Percentiles rank a stretch among this genome's conserved stretches.
Conservation (phyloP, 92 coral and sea anemone genomes). For the Actinernus sp. region DNA sequence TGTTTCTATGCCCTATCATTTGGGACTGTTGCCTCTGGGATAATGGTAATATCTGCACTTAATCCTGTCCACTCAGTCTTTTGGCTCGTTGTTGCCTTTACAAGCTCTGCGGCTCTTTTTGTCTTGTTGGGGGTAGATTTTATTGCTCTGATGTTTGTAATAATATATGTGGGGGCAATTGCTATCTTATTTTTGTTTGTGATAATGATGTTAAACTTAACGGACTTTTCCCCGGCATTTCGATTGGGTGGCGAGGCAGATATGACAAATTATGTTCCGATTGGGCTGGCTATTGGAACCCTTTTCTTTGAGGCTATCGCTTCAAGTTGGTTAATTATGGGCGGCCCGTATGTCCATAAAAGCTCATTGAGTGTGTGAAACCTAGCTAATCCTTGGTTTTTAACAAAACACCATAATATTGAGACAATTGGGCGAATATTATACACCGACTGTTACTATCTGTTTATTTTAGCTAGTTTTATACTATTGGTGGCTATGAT, state of each 20-base stretch:
- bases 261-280: conserved; percentile 80
- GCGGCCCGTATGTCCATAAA: conserved; percentile 64
- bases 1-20: conserved; percentile 59
- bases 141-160: conserved; percentile 78
- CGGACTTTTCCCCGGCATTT: conserved; percentile 77
- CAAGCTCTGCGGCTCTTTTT: conserved; percentile 73
- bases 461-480: conserved; percentile 75
- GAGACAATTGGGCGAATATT: conserved; percentile 72
- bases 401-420: conserved; percentile 58
- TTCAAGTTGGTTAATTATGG: conserved; percentile 76
- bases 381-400: conserved; percentile 65
- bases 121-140: conserved; percentile 73
- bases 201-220: conserved; percentile 77
- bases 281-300: conserved; percentile 72
- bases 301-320: conserved; percentile 76
- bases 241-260: conserved; percentile 79
- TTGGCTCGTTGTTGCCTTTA: conserved; percentile 82
- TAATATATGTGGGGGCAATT: conserved; percentile 79
- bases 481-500: conserved; percentile 76
- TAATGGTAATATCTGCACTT: conserved; percentile 82
- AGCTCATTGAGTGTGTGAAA: conserved; percentile 64
- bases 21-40: conserved; percentile 71
- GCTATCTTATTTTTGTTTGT: conserved; percentile 84
- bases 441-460: conserved; percentile 66
- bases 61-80: conserved; percentile 85